Evolutionary conservation across 1,140 invertebrate genomes (phyloP), one percentile per base, ranked within the genome.

Genomic region (Amyelois transitella): DNA sequence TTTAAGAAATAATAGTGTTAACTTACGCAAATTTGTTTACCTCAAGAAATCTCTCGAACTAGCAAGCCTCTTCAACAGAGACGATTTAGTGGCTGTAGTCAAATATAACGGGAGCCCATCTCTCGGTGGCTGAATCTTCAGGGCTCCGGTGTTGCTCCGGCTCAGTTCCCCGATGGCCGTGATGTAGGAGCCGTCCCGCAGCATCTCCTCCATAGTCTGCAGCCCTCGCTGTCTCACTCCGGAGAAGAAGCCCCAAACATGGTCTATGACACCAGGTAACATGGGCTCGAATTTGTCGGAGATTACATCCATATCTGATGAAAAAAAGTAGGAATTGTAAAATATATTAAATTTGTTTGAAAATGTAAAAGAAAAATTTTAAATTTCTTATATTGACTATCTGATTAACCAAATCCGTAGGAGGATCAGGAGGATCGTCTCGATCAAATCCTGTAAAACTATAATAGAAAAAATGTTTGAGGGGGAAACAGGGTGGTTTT

Each of bases 161-260:
- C 84, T 89, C 48, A 95, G 74, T 86, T 95, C 93, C 18, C 94
- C 94, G 52, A 94, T 91, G 21, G 93, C 94, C 3, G 94, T 95
- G 2, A 96, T 91, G 50, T 94, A 90, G 43, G 93, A 92, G 28
- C 93, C 94, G 75, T 93, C 92, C 6, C 93, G 88, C 1, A 96
- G 82, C 89, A 96, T 93, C 86, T 94, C 92, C 80, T 96, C 94
- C 14, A 94, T 95, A 0, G 92, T 93, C 77, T 95, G 94, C 17
- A 95, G 77, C 0, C 94, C 94, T 62, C 92, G 89, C 75, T 94
- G 94, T 4, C 93, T 87, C 6, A 94, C 88, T 70, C 94, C 94
- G 51, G 91, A 92, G 70, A 94, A 93, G 82, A 94, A 95, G 8
- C 93, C 93, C 91, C 94, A 94, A n/a, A 96, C 83, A 77, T 94